Evolutionary conservation across 2,797 vertebrate genomes (phyloP).

Genomic region (Protonibea diacanthus): DNA sequence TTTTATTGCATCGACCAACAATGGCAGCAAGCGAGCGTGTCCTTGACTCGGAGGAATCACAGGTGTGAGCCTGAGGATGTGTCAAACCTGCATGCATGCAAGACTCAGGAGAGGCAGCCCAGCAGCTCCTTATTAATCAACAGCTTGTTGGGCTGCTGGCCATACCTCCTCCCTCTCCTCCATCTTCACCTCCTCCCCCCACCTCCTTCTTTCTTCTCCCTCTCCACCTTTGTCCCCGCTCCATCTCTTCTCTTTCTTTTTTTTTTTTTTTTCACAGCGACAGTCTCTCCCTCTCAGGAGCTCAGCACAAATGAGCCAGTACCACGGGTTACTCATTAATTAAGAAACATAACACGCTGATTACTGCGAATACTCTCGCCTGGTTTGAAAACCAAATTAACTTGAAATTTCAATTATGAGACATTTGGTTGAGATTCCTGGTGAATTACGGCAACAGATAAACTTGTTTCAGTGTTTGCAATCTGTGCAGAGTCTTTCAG

Average conservation of each 20-base stretch:
- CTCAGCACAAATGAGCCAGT: slow-evolving; percentile 85
- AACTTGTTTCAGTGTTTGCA: neutral
- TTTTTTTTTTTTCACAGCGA: neutral
- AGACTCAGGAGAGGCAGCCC: slow-evolving; percentile 64
- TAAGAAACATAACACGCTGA: slow-evolving; percentile 45
- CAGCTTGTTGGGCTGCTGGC: slow-evolving; percentile 66
- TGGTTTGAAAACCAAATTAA: neutral
- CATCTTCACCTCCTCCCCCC: slow-evolving; percentile 82
- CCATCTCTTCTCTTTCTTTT: slow-evolving; percentile 68
- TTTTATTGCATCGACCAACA: slow-evolving; percentile 67
- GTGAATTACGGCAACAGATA: neutral
- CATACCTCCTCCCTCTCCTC: slow-evolving; percentile 73
- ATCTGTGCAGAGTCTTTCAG: neutral
- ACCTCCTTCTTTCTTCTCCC: slow-evolving; percentile 47
- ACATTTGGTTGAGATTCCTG: neutral
- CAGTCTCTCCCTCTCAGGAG: slow-evolving; percentile 31
- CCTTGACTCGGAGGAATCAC: slow-evolving; percentile 76
- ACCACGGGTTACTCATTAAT: slow-evolving; percentile 83
- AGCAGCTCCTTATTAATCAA: slow-evolving; percentile 79
- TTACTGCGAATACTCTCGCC: neutral
- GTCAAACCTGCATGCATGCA: slow-evolving; percentile 50
- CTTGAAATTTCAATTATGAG: neutral
- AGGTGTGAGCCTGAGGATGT: slow-evolving; percentile 63
- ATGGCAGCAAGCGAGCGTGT: slow-evolving; percentile 61
- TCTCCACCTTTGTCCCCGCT: slow-evolving; percentile 84